Base-by-base conservation (phyloP, 2,888 invertebrate species). In the Megalurothrips usitatus region DNA sequence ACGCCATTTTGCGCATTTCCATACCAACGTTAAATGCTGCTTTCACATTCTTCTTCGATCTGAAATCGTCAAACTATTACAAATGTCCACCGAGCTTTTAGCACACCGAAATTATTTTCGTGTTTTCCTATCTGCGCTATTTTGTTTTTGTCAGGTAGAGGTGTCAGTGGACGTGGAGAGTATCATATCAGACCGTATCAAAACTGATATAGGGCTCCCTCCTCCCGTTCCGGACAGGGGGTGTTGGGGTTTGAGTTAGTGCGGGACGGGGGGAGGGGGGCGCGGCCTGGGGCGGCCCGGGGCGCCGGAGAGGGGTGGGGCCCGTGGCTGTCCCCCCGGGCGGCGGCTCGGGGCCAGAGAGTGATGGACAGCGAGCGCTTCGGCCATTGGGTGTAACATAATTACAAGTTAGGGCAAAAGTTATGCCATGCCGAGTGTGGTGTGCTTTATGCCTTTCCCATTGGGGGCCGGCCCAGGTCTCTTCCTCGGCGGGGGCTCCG, bases 401-500 rank as follows among this genome's bases (percentile, higher is more conserved):
- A 75, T 75, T 75, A 75, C 68, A 75, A 75, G 68, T 75, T 75
- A 75, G 23, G 26, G 68, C 23, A 26, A 75, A 75, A 75, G 68
- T 75, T 75, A 75, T 75, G 68, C 68, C 23, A 75, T 75, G 68
- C 68, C 68, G 68, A 75, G 68, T 75, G 68, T 58, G 58, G 58
- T 75, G 68, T 75, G 68, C 68, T 75, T 75, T 75, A 75, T 75
- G 68, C 34, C 34, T 75, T 75, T 75, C 68, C 68, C 68, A 75
- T 75, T 75, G 68, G 68, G n/a, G 68, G 26, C 26, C 23, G 68
- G 26, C 68, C 26, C 68, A 23, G 23, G 23, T 26, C 68, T 12
- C 8, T 26, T 11, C 11, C 52, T 6, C 52, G 10, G 68, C 68
- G 23, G n/a, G 63, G n/a, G 19, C 63, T 4, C 63, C 68, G 1